Base-by-base conservation (phyloP, 2,888 invertebrate species). In the Meteorus colon region DNA sequence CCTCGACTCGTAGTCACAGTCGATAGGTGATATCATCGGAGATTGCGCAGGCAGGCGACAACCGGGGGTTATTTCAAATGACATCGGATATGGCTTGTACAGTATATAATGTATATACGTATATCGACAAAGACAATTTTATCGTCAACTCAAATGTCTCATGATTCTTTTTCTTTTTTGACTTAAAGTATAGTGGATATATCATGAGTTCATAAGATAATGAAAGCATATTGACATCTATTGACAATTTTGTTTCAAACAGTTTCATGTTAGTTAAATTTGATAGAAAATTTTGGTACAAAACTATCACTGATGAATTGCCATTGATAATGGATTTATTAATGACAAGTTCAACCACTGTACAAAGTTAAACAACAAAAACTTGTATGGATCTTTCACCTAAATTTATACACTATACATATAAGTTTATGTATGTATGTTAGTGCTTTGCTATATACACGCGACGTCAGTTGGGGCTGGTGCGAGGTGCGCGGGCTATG, bases 11-110 rank as follows among this genome's bases (percentile, higher is more conserved):
- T 65, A 55, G 70, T 48, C 75, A 37, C 55, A 65, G 65, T 75
- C 48, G 75, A 70, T 75, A 70, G 69, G 62, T 45, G 75, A 75
- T 70, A 75, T 75, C 65, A 75, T 75, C 70, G 63, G 75, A 70
- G 70, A 75, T 70, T 31, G 74, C 41, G 34, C 59, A 55, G 68
- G 48, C 48, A 55, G 60, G 24, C 60, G 63, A 51, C 60, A 75
- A 65, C 29, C 62, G 70, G 62, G 62, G 14, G 62, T 37, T 62
- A 29, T 62, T 71, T 29, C 72, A 63, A 63, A 31, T 41, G 65
- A 65, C 69, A 73, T 55, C 73, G 34, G 65, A 65, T 65, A 70
- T 68, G n/a, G 48, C 69, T 55, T 60, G 60, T 51, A 48, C 48
- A 24, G 34, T 31, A 48, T 24, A 65, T 55, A 19, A 62, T 27